Evolutionary conservation across 2,888 invertebrate genomes (phyloP).

Genomic region (Adela reaumurella): DNA sequence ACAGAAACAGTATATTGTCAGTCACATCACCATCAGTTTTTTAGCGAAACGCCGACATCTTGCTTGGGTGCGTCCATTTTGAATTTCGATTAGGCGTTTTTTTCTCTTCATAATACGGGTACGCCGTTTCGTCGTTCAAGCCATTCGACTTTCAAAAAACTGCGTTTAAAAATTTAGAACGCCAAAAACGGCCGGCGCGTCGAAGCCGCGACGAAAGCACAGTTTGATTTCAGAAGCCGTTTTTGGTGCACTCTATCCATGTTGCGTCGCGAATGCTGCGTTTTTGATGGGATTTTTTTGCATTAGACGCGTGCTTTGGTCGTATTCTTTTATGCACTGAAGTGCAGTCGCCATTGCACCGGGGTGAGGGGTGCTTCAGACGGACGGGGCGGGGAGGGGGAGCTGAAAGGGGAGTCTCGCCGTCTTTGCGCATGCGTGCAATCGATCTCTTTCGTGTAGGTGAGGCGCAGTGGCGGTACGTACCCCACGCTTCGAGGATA

Average conservation of each 20-base stretch:
- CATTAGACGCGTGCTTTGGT: conserved; percentile 23
- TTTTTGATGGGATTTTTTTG: too few relatives aligned
- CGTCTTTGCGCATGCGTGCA: conserved; percentile 35
- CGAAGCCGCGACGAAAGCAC: neutral
- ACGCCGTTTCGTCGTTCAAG: too few relatives aligned
- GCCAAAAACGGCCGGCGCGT: neutral
- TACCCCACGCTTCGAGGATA: neutral
- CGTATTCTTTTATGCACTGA: conserved; percentile 39
- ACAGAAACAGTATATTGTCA: neutral
- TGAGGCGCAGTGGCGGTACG: neutral
- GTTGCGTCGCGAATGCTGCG: too few relatives aligned
- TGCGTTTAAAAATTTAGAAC: too few relatives aligned
- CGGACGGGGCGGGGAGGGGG: conserved; percentile 14
- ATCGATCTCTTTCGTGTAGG: conserved; percentile 37
- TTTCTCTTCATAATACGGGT: neutral
- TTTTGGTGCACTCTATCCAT: too few relatives aligned
- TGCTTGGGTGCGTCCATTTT: too few relatives aligned
- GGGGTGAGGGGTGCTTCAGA: conserved; percentile 21
- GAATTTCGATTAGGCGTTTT: neutral
- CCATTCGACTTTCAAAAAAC: too few relatives aligned
- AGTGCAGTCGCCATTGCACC: conserved; percentile 41
- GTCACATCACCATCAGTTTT: too few relatives aligned
- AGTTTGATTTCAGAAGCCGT: neutral
- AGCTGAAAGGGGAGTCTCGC: conserved; percentile 20
- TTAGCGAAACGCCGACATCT: neutral